Conservation (phyloP, 2,888 invertebrate genomes). For the Perdita meconis region DNA sequence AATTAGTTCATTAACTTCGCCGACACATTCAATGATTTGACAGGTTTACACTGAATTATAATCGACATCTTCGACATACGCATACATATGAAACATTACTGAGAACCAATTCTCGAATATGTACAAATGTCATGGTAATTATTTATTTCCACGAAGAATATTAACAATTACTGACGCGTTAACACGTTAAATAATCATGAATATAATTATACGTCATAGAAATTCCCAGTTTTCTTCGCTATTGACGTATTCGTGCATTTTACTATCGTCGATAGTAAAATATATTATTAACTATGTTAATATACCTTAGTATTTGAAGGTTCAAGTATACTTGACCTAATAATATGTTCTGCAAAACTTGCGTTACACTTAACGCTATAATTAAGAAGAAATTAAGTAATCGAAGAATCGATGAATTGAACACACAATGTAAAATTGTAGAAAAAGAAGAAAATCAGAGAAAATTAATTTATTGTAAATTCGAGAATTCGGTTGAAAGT, state of each 20-base stretch:
- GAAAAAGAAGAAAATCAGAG: neutral
- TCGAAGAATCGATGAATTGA: neutral
- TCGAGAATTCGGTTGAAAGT: constrained; percentile 16
- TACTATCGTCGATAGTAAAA: no score
- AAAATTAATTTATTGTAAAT: neutral
- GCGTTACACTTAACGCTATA: neutral
- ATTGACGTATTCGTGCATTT: no score
- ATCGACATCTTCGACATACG: constrained; percentile 57
- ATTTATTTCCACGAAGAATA: no score
- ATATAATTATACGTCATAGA: neutral
- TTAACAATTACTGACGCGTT: neutral
- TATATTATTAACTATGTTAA: constrained; percentile 3
- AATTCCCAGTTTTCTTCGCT: neutral
- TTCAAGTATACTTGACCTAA: neutral
- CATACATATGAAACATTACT: neutral
- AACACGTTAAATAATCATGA: constrained; percentile 10
- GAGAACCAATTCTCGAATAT: constrained; percentile 37
- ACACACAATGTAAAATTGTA: neutral
- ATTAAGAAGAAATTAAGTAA: neutral
- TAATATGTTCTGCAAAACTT: neutral
- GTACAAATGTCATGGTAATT: neutral
- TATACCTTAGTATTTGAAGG: constrained; percentile 4
- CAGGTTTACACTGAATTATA: constrained; percentile 2
- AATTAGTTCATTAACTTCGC: neutral
- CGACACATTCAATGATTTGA: constrained; percentile 14